Percentiles rank a stretch among this genome's conserved stretches.
These are phyloP conservation scores for Akabosia matsudoensis DNA, from an alignment of 1,140 invertebrate genomes.

Conservation along the genomic window DNA sequence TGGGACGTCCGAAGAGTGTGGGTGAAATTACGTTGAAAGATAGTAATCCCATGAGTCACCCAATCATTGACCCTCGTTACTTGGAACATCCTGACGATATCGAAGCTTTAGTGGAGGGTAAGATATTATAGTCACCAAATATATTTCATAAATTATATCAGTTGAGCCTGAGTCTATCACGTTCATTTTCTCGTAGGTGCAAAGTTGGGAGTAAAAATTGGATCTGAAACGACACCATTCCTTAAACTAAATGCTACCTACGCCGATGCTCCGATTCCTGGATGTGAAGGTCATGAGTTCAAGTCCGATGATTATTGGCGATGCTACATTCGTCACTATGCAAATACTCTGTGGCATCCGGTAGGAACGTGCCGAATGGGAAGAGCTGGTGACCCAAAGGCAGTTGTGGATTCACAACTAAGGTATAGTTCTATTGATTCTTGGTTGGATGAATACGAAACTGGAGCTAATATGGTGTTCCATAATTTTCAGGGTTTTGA, in stretches of 20 bases:
- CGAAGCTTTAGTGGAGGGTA: slow-evolving; percentile 22
- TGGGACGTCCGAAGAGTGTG: slow-evolving; percentile 28
- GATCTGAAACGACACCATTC: slow-evolving; percentile 21
- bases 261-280: slow-evolving; percentile 63
- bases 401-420: slow-evolving; percentile 66
- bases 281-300: slow-evolving; percentile 69
- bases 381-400: slow-evolving; percentile 56
- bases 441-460: slow-evolving; percentile 29
- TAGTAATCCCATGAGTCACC: slow-evolving; percentile 37
- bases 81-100: slow-evolving; percentile 38
- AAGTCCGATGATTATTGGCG: slow-evolving; percentile 76
- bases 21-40: slow-evolving; percentile 38
- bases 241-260: slow-evolving; percentile 45
- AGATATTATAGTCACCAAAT: too few species aligned
- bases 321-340: slow-evolving; percentile 78
- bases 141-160: slow-evolving; percentile 34
- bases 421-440: neutral
- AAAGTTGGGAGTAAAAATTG: slow-evolving; percentile 6
- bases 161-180: neutral
- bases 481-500: neutral
- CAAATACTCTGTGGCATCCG: slow-evolving; percentile 72
- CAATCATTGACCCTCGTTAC: slow-evolving; percentile 40
- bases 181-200: slow-evolving; percentile 2
- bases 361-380: slow-evolving; percentile 71
- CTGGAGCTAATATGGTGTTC: slow-evolving; percentile 20